Percentiles rank a stretch among this genome's conserved stretches.
phyloP scores from a whole-genome alignment of 2,113 vertebrate species.

The Notechis scutatus region DNA sequence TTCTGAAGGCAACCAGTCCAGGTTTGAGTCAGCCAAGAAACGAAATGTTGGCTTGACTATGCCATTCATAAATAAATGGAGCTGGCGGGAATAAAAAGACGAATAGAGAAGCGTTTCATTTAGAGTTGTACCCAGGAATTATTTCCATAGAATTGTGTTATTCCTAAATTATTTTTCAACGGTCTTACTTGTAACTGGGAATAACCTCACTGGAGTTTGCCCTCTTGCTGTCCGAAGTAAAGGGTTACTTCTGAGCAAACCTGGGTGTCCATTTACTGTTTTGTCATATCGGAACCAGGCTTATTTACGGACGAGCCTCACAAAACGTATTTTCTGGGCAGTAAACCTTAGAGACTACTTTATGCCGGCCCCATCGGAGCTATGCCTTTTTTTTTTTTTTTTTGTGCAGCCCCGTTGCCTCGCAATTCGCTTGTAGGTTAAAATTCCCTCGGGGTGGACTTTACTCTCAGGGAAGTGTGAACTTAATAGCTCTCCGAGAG shows the following conservation, averaged over 20 bases:
- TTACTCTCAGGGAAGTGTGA: not conserved
- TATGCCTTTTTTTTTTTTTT: no score
- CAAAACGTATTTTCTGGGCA: not conserved
- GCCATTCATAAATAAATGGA: not conserved
- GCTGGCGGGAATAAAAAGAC: not conserved
- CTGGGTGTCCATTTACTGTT: not conserved
- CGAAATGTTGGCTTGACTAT: not conserved
- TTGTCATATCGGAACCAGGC: not conserved
- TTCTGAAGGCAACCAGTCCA: not conserved
- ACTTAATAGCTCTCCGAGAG: slow-evolving; percentile 46
- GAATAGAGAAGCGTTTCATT: not conserved
- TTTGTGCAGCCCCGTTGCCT: not conserved
- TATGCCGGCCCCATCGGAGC: not conserved
- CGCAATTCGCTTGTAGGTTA: not conserved
- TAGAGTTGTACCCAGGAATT: not conserved
- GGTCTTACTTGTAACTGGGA: not conserved
- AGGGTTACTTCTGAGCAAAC: not conserved
- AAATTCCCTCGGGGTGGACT: not conserved
- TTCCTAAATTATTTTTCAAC: not conserved
- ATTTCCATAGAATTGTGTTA: not conserved
- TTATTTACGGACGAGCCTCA: not conserved
- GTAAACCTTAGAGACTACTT: not conserved
- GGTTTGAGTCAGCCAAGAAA: not conserved
- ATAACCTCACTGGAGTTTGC: not conserved
- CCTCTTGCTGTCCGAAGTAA: not conserved